These are phyloP conservation scores for Regulus satrapa DNA, from an alignment of 2,113 vertebrate species.

Conservation along the genomic window DNA sequence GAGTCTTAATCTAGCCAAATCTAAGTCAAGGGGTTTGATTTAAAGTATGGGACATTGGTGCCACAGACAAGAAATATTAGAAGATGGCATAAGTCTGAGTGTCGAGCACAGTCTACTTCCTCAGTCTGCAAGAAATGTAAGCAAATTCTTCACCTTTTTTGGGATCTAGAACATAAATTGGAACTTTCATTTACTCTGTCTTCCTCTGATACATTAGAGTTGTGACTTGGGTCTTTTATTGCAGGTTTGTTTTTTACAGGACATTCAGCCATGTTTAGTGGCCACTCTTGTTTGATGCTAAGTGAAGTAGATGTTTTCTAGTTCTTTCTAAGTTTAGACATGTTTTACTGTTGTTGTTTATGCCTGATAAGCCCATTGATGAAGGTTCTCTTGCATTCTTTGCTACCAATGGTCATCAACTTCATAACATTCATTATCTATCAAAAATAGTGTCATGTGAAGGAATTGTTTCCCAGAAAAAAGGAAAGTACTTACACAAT, in stretches of 20 bases:
- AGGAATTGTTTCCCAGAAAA: neutral
- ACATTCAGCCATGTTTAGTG: neutral
- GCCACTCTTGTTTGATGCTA: neutral
- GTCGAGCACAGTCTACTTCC: neutral
- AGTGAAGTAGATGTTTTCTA: neutral
- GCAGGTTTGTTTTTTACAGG: neutral
- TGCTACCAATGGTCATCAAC: neutral
- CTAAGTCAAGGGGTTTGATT: neutral
- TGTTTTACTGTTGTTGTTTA: neutral
- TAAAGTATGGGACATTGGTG: neutral
- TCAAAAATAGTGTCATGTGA: neutral
- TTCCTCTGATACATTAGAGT: neutral
- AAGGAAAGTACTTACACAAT: neutral
- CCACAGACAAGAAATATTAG: neutral
- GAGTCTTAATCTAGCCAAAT: neutral
- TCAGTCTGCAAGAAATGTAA: neutral
- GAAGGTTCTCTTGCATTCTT: neutral
- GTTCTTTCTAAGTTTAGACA: neutral
- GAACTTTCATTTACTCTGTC: neutral
- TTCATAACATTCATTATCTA: neutral
- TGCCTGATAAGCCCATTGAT: neutral
- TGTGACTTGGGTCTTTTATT: neutral
- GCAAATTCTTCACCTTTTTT: neutral
- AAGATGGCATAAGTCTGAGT: neutral
- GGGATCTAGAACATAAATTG: neutral